phyloP scores from a whole-genome alignment of 1,140 invertebrate genomes.

The Lysiphlebus fabarum region DNA sequence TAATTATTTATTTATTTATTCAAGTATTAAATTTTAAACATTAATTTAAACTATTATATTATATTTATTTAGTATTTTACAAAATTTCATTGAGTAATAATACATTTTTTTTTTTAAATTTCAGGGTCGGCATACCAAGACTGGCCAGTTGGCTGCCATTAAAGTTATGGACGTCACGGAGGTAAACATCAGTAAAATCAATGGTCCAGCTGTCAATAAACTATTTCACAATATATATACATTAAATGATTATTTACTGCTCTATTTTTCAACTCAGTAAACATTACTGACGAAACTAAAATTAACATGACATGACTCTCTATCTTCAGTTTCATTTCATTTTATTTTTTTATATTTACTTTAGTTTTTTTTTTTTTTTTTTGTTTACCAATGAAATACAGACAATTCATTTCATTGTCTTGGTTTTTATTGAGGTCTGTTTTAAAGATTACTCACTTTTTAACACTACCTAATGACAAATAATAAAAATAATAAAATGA shows the following conservation, averaged over 20 bases:
- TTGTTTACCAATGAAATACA: slow-evolving; percentile 3
- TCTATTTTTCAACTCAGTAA: not conserved
- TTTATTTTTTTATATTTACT: not conserved
- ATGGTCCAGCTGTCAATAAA: slow-evolving; percentile 22
- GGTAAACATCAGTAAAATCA: slow-evolving; percentile 49
- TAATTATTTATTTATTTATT: too few species aligned
- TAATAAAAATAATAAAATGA: not conserved
- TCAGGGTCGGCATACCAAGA: slow-evolving; percentile 98
- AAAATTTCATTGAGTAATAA: slow-evolving; percentile 6
- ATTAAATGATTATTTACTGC: not conserved
- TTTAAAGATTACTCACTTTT: slow-evolving; percentile 17
- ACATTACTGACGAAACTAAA: too few species aligned
- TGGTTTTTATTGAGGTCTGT: not conserved
- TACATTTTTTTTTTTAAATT: slow-evolving; percentile 34
- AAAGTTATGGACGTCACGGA: slow-evolving; percentile 99
- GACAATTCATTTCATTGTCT: slow-evolving; percentile 21
- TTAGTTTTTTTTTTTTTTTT: not conserved
- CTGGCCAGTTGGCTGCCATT: slow-evolving; percentile 97
- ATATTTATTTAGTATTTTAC: not conserved
- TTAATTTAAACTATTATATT: not conserved
- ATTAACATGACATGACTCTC: too few species aligned
- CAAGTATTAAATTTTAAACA: too few species aligned
- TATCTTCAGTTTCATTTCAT: not conserved
- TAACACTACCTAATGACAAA: not conserved
- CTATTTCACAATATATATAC: slow-evolving; percentile 17